phyloP scores from a whole-genome alignment of 92 coral and sea anemone species.

The Actinernus sp. region DNA sequence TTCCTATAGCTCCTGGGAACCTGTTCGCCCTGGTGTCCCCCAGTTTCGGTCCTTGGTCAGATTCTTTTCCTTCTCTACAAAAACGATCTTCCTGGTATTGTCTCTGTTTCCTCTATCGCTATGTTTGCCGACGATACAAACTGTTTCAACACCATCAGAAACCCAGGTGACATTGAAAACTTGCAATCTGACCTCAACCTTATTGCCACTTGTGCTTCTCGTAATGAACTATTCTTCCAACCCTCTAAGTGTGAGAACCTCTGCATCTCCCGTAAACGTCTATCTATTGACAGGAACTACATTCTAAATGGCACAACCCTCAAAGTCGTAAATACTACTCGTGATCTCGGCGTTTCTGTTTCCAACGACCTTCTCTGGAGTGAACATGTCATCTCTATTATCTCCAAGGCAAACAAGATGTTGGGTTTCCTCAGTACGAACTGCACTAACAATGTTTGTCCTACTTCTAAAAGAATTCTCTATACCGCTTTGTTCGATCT shows the following conservation, averaged over 20 bases:
- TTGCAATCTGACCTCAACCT: constrained; percentile 30
- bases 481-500: constrained; percentile 35
- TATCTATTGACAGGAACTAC: constrained; percentile 18
- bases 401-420: constrained; percentile 23
- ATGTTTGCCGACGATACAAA: constrained; percentile 53
- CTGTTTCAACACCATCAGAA: constrained; percentile 24
- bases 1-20: too few relatives aligned
- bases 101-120: constrained; percentile 20
- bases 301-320: constrained; percentile 30
- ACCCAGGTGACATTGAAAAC: constrained; percentile 1
- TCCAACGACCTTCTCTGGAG: constrained; percentile 11
- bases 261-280: constrained; percentile 19
- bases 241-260: constrained; percentile 45
- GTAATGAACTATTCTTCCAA: constrained; percentile 15
- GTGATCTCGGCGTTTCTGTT: constrained; percentile 34
- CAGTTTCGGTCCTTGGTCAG: constrained; percentile 18
- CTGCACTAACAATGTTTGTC: constrained; percentile 12
- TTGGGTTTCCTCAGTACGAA: constrained; percentile 29
- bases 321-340: constrained; percentile 14
- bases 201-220: constrained; percentile 13
- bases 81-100: constrained; percentile 20
- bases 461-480: constrained; percentile 22
- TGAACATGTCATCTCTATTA: constrained; percentile 6
- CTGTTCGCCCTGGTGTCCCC: constrained; percentile 11
- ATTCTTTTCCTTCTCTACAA: constrained; percentile 13